A percentile compares a stretch with the other conserved stretches of the same genome.
Conservation (phyloP, 1,140 invertebrate species). For the Drosophila sp. region DNA sequence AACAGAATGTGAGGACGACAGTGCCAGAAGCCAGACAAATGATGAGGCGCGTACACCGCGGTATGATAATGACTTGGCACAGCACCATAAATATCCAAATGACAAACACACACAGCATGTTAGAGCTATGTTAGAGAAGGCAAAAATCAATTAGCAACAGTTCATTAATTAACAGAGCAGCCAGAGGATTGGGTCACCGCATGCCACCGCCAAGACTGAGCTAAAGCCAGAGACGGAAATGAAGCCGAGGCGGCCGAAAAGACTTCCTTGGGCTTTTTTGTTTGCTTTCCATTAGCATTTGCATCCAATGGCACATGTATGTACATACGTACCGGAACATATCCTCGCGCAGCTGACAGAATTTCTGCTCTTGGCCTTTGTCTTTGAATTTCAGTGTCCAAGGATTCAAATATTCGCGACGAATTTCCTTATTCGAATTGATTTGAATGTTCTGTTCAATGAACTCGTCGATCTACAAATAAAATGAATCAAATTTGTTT, state of each 20-base stretch:
- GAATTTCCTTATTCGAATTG: conserved; percentile 95
- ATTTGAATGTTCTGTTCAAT: conserved; percentile 96
- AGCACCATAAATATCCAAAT: conserved; percentile 95
- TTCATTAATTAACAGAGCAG: conserved; percentile 65
- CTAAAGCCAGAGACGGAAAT: background rate
- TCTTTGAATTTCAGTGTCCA: conserved; percentile 95
- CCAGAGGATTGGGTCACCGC: background rate
- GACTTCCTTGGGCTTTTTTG: conserved; percentile 23
- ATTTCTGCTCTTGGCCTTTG: conserved; percentile 84
- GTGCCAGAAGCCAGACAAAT: conserved; percentile 87
- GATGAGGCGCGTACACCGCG: conserved; percentile 86
- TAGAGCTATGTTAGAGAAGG: conserved; percentile 86
- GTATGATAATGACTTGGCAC: conserved; percentile 91
- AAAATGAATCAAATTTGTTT: background rate
- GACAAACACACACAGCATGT: conserved; percentile 95
- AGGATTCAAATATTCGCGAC: conserved; percentile 92
- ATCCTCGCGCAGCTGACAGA: conserved; percentile 93
- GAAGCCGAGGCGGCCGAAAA: background rate
- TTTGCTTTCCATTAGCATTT: conserved; percentile 47
- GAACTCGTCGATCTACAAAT: conserved; percentile 90
- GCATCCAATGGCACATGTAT: background rate
- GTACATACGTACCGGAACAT: conserved; percentile 88
- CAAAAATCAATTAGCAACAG: conserved; percentile 71
- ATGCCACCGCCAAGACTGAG: background rate
- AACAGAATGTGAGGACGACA: conserved; percentile 87